Evolutionary conservation across 2,888 invertebrate species (phyloP).

Genomic region (Melitaea athalia): DNA sequence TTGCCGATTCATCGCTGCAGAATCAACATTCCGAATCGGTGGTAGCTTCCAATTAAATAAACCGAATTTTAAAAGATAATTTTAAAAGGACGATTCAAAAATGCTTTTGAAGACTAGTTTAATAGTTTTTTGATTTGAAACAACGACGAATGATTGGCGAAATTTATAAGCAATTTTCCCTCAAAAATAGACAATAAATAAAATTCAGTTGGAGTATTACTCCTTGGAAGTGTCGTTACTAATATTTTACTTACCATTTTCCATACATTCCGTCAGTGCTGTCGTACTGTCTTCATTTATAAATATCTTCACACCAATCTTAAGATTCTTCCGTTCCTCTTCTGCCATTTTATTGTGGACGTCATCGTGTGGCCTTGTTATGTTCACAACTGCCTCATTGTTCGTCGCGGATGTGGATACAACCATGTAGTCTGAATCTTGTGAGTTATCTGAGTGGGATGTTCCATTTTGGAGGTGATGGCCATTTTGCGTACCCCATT

Average conservation of each 20-base stretch:
- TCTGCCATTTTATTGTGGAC: conserved; percentile 84
- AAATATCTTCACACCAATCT: conserved; percentile 94
- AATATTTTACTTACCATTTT: conserved; percentile 82
- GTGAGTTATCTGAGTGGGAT: conserved; percentile 47
- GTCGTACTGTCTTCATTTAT: conserved; percentile 86
- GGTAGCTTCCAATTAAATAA: too few species aligned
- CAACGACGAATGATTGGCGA: too few species aligned
- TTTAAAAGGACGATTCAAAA: too few species aligned
- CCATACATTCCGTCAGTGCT: conserved; percentile 87
- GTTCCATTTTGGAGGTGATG: conserved; percentile 59
- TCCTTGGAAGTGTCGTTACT: neutral
- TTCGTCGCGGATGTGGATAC: conserved; percentile 55
- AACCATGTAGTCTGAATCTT: conserved; percentile 65
- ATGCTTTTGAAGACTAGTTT: too few species aligned
- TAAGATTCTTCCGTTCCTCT: conserved; percentile 88
- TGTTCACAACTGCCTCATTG: conserved; percentile 69
- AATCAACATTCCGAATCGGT: too few species aligned
- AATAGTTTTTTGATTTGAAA: too few species aligned
- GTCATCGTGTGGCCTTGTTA: conserved; percentile 84
- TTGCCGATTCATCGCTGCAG: too few species aligned
- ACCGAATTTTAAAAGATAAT: too few species aligned
- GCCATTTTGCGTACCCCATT: conserved; percentile 68
- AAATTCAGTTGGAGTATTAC: neutral
- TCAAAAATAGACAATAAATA: too few species aligned
- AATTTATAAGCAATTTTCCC: too few species aligned